Conservation (phyloP, 2,888 invertebrate genomes). For the Dasypolia templi region DNA sequence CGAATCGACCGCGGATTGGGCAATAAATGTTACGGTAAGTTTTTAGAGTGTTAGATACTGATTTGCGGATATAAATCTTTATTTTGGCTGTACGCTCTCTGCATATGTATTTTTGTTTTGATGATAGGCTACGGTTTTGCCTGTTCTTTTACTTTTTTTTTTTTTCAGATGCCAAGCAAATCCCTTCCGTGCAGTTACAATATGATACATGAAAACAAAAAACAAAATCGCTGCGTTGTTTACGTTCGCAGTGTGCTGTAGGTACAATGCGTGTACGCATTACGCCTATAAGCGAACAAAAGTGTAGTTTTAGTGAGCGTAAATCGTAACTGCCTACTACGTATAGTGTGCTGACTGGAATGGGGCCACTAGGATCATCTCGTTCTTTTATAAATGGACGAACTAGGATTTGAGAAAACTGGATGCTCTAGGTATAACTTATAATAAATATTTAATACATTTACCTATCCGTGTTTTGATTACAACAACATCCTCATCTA, state of each 20-base stretch:
- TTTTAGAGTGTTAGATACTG: conserved; percentile 35
- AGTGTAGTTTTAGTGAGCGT: conserved; percentile 21
- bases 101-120: conserved; percentile 4
- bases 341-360: background rate
- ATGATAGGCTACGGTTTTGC: background rate
- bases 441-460: background rate
- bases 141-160: background rate
- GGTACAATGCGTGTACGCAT: background rate
- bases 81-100: conserved; percentile 15
- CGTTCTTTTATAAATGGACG: background rate
- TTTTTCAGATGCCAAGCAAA: background rate
- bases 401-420: background rate
- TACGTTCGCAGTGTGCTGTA: background rate
- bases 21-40: conserved; percentile 39
- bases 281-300: conserved; percentile 11
- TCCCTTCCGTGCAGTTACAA: too few species aligned
- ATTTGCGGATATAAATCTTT: conserved; percentile 48
- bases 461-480: background rate
- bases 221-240: background rate
- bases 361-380: conserved; percentile 19
- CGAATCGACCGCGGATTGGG: conserved; percentile 32
- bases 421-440: conserved; percentile 14
- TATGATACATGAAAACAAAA: background rate
- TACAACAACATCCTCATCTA: background rate
- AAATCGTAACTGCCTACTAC: conserved; percentile 9